Conservation (phyloP, 2,113 vertebrate genomes). For the Albula glossodonta region DNA sequence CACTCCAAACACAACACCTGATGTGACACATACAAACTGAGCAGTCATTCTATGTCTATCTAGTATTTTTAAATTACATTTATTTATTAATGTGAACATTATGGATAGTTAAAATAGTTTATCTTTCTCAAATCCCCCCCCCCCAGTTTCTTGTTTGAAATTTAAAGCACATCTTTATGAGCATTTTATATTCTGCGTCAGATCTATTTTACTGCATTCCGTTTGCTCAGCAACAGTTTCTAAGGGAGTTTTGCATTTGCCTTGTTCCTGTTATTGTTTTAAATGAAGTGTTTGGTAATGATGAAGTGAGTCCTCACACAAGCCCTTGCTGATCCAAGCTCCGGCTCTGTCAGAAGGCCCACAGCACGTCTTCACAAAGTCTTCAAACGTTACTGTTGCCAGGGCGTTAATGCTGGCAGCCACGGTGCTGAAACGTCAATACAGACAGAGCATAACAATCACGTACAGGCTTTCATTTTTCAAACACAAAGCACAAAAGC, state of each 20-base stretch:
- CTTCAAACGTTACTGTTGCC: conserved; percentile 85
- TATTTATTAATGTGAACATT: not conserved
- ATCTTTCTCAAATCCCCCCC: too few species aligned
- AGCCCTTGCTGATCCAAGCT: conserved; percentile 81
- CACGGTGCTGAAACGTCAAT: conserved; percentile 70
- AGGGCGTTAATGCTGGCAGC: conserved; percentile 86
- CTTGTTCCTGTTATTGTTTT: not conserved
- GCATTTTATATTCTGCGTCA: too few species aligned
- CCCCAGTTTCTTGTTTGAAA: too few species aligned
- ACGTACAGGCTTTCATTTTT: not conserved
- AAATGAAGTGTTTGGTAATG: not conserved
- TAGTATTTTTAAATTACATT: too few species aligned
- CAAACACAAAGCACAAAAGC: not conserved
- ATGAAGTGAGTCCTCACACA: conserved; percentile 72
- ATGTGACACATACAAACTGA: conserved; percentile 1
- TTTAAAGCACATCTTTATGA: too few species aligned
- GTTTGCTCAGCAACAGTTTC: not conserved
- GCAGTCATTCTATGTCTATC: not conserved
- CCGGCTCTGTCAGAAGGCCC: conserved; percentile 69
- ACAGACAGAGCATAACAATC: not conserved
- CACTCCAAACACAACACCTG: conserved; percentile 78
- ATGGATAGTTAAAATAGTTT: too few species aligned
- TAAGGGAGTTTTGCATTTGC: not conserved
- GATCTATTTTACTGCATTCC: not conserved
- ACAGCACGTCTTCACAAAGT: conserved; percentile 75